phyloP scores from a whole-genome alignment of 2,797 vertebrate species.

The Sciurus vulgaris region DNA sequence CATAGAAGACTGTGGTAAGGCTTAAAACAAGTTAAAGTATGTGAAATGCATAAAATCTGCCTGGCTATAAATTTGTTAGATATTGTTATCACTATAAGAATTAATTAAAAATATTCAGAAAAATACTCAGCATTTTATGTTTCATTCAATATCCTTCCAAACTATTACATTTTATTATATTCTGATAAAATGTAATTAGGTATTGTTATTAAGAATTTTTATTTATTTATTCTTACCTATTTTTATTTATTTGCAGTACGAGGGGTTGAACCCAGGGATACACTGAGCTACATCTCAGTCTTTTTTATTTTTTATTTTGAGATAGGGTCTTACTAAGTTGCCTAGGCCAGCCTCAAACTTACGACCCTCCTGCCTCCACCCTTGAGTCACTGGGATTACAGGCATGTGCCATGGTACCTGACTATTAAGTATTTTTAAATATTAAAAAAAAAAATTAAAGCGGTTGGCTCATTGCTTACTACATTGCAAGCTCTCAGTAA shows the following conservation, averaged over 20 bases:
- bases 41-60: background rate
- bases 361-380: too few relatives aligned
- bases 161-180: background rate
- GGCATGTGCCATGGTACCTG: too few relatives aligned
- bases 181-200: background rate
- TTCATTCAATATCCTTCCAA: background rate
- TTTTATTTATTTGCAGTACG: too few relatives aligned
- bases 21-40: background rate
- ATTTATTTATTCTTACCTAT: background rate
- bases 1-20: background rate
- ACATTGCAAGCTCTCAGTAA: background rate
- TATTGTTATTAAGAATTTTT: background rate
- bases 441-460: slow-evolving; percentile 4
- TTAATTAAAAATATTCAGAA: slow-evolving; percentile 17
- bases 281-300: too few relatives aligned
- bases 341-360: too few relatives aligned
- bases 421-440: slow-evolving; percentile 4
- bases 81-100: background rate
- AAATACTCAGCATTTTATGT: background rate
- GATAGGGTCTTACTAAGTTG: too few relatives aligned
- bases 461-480: background rate
- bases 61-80: background rate
- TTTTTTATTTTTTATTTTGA: too few relatives aligned
- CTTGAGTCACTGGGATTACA: too few relatives aligned
- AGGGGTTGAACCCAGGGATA: too few relatives aligned